Base-by-base conservation (phyloP, 2,888 invertebrate species). In the Spialia ferax region DNA sequence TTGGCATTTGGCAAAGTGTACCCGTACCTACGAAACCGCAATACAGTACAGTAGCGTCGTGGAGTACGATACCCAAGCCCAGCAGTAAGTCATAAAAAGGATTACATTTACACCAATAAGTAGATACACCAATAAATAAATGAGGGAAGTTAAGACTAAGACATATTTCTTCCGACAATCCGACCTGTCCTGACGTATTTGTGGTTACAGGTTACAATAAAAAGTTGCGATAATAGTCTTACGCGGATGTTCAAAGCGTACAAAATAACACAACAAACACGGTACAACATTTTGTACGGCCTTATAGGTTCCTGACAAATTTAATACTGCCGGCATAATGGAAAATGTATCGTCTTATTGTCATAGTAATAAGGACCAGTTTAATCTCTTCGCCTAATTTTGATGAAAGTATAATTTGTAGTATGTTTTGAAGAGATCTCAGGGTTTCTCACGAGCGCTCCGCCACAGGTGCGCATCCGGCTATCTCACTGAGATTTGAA, bases 401-500 rank as follows among this genome's bases (percentile, higher is more conserved):
- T 22, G 8, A 59, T 8, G 18, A 38, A 42, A 26, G 15, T 52
- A 26, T 15, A 29, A 52, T 29, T 38, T 66, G 65, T 59, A 38
- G 59, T 59, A 50, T 59, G 32, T 52, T 23, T 52, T 52, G 65
- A 72, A 76, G 77, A 84, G 83, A 88, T 85, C 80, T 82, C 80
- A 84, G 83, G 81, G 73, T 87, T 89, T 92, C 91, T 88, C 91
- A 92, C 91, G 90, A 81, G 67, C 73, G 75, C 70, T 62, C 70
- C 75, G 77, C 86, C 89, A 91, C 92, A 92, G 92, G 92, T 92
- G 92, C 86, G 88, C 91, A 91, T 92, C 92, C 91, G 91, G 91
- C 87, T 87, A 89, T 89, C 91, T 90, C 81, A 77, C 77, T 75
- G 79, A 81, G 84, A 85, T 87, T 86, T 79, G 83, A 86, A 84